A percentile compares a stretch with the other conserved stretches of the same genome.
Conservation (phyloP, 2,113 vertebrate species). For the Tragulus kanchil region DNA sequence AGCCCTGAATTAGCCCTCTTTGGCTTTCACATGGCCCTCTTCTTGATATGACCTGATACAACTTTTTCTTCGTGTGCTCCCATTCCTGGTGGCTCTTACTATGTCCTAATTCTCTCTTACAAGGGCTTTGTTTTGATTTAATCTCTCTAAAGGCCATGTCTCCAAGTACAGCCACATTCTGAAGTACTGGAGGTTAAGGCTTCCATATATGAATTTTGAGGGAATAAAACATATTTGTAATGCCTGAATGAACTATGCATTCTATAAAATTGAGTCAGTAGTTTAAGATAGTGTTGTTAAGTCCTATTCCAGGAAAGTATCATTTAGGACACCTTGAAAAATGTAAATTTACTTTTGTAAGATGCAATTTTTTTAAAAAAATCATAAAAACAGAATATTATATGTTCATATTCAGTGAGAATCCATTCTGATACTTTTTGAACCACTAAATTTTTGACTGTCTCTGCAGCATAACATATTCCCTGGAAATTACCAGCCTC, state of each 20-base stretch:
- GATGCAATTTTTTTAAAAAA: neutral
- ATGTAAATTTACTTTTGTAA: neutral
- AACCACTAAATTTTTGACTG: neutral
- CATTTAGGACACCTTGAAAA: neutral
- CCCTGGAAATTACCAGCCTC: neutral
- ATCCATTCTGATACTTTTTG: neutral
- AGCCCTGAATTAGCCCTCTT: neutral
- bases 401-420: neutral
- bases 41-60: neutral
- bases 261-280: neutral
- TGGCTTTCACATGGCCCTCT: neutral
- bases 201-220: neutral
- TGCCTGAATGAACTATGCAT: neutral
- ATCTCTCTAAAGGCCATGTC: neutral
- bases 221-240: neutral
- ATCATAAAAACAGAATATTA: neutral
- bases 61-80: neutral
- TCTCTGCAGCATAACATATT: neutral
- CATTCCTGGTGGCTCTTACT: neutral
- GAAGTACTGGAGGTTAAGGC: neutral
- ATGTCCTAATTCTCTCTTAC: neutral
- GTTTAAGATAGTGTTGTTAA: neutral
- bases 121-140: neutral
- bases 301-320: slow-evolving; percentile 42
- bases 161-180: neutral